Evolutionary conservation across 2,113 vertebrate species (phyloP).

Genomic region (Malurus cyaneus): DNA sequence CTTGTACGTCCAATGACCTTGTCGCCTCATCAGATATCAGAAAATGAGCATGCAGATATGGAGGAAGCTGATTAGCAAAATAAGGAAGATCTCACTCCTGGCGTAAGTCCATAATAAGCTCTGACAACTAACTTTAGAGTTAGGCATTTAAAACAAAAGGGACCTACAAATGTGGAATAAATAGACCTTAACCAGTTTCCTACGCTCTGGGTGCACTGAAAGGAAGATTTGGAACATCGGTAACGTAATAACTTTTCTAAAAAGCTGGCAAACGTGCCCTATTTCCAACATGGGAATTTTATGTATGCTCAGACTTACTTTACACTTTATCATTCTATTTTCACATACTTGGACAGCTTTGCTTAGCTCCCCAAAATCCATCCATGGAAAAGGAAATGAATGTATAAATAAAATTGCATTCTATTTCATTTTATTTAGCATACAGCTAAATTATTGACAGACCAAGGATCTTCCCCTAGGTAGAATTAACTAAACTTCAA

Average conservation of each 20-base stretch:
- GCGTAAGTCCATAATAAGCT: constrained; percentile 61
- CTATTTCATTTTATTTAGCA: not conserved
- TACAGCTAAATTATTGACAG: not conserved
- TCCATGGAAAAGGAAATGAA: not conserved
- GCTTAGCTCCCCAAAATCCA: not conserved
- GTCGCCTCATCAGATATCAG: constrained; percentile 94
- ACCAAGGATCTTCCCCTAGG: not conserved
- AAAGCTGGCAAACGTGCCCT: not conserved
- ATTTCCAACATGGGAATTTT: not conserved
- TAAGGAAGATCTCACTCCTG: constrained; percentile 73
- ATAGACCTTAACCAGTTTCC: not conserved
- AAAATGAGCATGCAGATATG: constrained; percentile 86
- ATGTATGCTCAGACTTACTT: not conserved
- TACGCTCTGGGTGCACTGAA: not conserved
- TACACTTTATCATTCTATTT: not conserved
- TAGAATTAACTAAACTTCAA: not conserved
- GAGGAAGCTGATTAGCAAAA: constrained; percentile 79
- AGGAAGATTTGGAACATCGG: not conserved
- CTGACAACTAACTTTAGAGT: constrained; percentile 64
- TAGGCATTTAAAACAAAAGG: constrained; percentile 41
- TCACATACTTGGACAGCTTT: not conserved
- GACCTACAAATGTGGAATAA: constrained; percentile 23
- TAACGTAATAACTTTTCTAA: not conserved
- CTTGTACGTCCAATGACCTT: constrained; percentile 97
- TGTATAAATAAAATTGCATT: not conserved